Base-by-base conservation (phyloP, 2,888 invertebrate species). In the Branchipolynoe longqiensis region DNA sequence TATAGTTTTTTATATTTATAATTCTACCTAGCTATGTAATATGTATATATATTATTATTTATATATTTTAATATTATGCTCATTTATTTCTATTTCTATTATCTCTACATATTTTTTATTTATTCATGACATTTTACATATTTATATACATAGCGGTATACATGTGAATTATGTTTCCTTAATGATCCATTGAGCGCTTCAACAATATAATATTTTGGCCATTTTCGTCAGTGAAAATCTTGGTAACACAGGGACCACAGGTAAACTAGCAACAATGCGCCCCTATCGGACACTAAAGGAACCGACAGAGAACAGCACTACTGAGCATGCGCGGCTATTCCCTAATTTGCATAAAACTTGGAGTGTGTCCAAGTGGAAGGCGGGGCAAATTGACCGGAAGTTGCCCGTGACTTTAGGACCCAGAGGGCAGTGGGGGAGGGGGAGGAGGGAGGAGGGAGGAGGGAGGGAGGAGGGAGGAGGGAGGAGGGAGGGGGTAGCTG, bases 361-460 rank as follows among this genome's bases (percentile, higher is more conserved):
- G 25, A 33, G 69, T 38, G 18, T 18, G 36, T 38, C 36, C 36
- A 25, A 33, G 0, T 36, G 69, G 38, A 69, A 31, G 33, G 8
- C 69, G 33, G 69, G 69, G 69, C 38, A 78, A 78, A 78, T 78
- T 48, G 78, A 54, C 54, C 78, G 78, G 78, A 78, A 78, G 78
- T 41, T 14, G 22, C 18, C n/a, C 3, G 48, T 78, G 78, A 78
- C 78, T 78, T 78, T 78, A 54, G 54, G 78, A 78, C 78, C 78
- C 78, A 18, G 25, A 28, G 78, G 78, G 36, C 73, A 78, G 28
- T 8, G 54, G 78, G 48, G 48, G 28, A 12, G n/a, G 31, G 69
- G 25, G 69, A 36, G 38, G 36, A 69, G 69, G 25, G 69, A 69
- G 36, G 22, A 22, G 33, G 6, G 14, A 33, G 38, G 38, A 69